Evolutionary conservation across 1,140 invertebrate species (phyloP), one percentile per base, ranked within the genome.

Genomic region (Delia radicum): DNA sequence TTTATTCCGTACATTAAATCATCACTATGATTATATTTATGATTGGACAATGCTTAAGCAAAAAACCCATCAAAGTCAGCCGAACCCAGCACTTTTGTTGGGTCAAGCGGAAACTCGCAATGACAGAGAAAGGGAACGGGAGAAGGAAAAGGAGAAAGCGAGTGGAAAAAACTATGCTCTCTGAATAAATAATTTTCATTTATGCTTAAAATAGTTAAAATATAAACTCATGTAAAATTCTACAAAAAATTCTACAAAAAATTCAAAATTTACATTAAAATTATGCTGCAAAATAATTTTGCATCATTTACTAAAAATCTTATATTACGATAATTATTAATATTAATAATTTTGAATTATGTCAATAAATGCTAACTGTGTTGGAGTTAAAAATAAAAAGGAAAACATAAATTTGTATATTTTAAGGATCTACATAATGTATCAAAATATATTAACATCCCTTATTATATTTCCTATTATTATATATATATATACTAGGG

Each of bases 1-100:
- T 87, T 91, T 99, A 82, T 99, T 99, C 91, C 94, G 98, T 83
- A 99, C 98, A 77, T 91, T 99, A 80, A 99, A 99, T 88, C 97
- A 99, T 88, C 96, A 98, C 88, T 99, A 99, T 88, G 98, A 99
- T 88, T 99, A 99, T 89, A 97, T 95, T 78, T 99, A 99, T 89
- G 98, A 99, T 88, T 99, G 98, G 98, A 99, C 97, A 78, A 95
- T 99, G 94, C 89, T 99, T 82, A 98, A 99, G 87, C 97, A 98
- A 87, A 97, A 96, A 80, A 85, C 85, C 77, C 80, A 84, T 62
- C 83, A 84, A 79, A 87, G 87, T 18, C 87, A 77, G 48, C 74
- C 76, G 15, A 85, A 84, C 78, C 82, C 84, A 74, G 82, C 82
- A 65, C 80, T 86, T 77, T 78, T 85, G 21, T 76, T 86, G 77